Evolutionary conservation across 2,113 vertebrate species (phyloP).

Genomic region (Ginglymostoma cirratum): DNA sequence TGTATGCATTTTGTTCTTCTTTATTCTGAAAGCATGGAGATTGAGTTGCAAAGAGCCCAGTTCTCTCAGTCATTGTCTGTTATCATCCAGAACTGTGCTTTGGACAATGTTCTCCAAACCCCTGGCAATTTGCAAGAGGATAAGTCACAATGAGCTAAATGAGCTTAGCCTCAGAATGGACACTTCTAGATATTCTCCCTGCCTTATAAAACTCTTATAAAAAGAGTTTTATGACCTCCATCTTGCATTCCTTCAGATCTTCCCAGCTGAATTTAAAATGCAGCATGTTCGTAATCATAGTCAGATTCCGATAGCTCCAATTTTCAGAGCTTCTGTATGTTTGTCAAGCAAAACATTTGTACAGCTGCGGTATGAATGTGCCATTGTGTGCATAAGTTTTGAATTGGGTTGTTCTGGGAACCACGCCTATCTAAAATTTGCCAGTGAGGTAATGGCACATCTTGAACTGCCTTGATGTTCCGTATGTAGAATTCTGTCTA

Average conservation of each 20-base stretch:
- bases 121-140: background rate
- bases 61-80: background rate
- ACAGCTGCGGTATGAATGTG: constrained; percentile 9
- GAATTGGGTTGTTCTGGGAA: background rate
- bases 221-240: background rate
- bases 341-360: constrained; percentile 3
- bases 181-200: background rate
- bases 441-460: constrained; percentile 11
- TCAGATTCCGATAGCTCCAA: background rate
- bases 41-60: background rate
- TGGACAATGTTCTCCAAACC: background rate
- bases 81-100: background rate
- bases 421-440: background rate
- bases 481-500: background rate
- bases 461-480: background rate
- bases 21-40: background rate
- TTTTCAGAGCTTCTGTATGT: background rate
- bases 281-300: background rate
- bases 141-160: background rate
- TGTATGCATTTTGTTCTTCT: background rate
- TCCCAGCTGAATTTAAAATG: background rate
- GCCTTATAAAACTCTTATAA: too few relatives aligned
- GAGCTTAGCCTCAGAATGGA: background rate
- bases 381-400: background rate
- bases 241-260: background rate